phyloP scores from a whole-genome alignment of 2,797 vertebrate genomes.

The Bradypodion ventrale region DNA sequence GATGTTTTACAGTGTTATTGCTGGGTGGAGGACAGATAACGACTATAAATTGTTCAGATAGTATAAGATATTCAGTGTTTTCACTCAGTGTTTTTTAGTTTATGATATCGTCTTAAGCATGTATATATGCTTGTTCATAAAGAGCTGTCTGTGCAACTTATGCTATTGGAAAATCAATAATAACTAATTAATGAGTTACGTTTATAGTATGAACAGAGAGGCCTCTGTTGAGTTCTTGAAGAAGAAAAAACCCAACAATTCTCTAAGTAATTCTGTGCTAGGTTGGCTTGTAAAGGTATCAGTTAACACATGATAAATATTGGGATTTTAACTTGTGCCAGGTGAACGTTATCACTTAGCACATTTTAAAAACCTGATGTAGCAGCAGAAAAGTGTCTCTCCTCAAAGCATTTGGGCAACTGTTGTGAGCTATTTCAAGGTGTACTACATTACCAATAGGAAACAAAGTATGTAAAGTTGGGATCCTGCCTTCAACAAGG shows the following conservation, averaged over 20 bases:
- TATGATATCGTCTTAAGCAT: neutral
- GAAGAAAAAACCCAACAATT: slow-evolving; percentile 44
- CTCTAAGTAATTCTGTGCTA: slow-evolving; percentile 29
- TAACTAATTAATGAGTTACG: slow-evolving; percentile 13
- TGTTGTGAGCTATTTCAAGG: neutral
- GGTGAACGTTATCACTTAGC: slow-evolving; percentile 21
- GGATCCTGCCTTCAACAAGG: neutral
- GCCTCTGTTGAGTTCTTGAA: slow-evolving; percentile 28
- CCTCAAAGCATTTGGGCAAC: slow-evolving; percentile 1
- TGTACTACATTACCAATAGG: neutral
- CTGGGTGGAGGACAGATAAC: neutral
- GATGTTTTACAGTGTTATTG: neutral
- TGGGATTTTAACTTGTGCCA: slow-evolving; percentile 35
- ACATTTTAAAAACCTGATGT: slow-evolving; percentile 24
- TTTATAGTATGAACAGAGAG: slow-evolving; percentile 21
- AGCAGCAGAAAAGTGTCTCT: neutral
- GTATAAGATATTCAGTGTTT: neutral
- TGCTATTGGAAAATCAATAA: fast-evolving
- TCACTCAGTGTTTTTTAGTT: neutral
- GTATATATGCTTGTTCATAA: neutral
- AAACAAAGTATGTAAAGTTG: neutral
- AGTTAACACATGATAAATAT: slow-evolving; percentile 24
- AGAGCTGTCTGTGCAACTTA: fast-evolving
- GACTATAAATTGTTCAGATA: neutral
- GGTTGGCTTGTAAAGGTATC: slow-evolving; percentile 28